phyloP scores from a whole-genome alignment of 2,888 invertebrate species.

The Tachystola acroxantha region DNA sequence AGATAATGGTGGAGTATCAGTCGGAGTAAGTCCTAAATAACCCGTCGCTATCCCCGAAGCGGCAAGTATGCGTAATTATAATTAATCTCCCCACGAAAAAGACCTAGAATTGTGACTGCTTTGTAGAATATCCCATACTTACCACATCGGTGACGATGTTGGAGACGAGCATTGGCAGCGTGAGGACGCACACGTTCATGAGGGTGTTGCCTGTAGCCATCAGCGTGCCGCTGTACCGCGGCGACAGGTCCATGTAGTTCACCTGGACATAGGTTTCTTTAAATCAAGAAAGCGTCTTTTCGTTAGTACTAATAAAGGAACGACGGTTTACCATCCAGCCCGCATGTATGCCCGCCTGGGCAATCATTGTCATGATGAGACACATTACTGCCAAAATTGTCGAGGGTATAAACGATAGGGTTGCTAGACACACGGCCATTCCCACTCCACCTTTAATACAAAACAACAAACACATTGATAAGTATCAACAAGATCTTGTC shows the following conservation, averaged over 20 bases:
- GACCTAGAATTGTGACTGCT: no score
- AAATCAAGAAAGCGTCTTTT: no score
- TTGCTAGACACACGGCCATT: constrained; percentile 27
- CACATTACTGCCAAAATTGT: constrained; percentile 61
- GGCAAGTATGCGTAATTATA: no score
- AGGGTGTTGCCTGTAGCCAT: constrained; percentile 88
- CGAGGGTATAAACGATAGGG: constrained; percentile 57
- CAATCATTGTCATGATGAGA: constrained; percentile 74
- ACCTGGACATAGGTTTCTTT: constrained; percentile 72
- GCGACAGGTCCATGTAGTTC: constrained; percentile 89
- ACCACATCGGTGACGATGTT: constrained; percentile 82
- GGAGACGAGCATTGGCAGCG: constrained; percentile 83
- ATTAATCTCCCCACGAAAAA: no score
- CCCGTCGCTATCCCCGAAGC: no score
- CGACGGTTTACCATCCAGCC: constrained; percentile 74
- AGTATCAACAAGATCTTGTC: no score
- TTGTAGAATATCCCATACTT: no score
- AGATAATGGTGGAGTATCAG: no score
- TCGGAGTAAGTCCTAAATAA: no score
- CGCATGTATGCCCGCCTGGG: constrained; percentile 75
- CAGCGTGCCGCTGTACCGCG: constrained; percentile 86
- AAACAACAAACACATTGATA: no score
- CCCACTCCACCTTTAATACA: constrained; percentile 41
- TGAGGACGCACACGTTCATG: constrained; percentile 81
- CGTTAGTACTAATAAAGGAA: no score